Percentiles rank a stretch among this genome's conserved stretches.
phyloP scores from a whole-genome alignment of 2,113 vertebrate species.

The Psammodynastes pulverulentus region DNA sequence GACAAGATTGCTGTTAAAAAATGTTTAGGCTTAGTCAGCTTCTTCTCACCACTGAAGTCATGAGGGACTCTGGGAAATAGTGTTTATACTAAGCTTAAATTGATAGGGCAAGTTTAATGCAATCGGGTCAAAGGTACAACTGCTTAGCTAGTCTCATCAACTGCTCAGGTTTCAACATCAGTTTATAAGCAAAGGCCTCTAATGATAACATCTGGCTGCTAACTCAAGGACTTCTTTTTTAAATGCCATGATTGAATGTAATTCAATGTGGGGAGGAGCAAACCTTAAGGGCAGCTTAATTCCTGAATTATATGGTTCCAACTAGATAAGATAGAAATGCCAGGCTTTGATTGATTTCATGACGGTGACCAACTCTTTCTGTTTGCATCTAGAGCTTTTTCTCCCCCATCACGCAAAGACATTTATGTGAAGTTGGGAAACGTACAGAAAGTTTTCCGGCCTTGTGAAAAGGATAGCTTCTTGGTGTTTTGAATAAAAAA shows the following conservation, averaged over 20 bases:
- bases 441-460: background rate
- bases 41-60: slow-evolving; percentile 77
- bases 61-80: slow-evolving; percentile 80
- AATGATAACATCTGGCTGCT: slow-evolving; percentile 83
- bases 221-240: slow-evolving; percentile 68
- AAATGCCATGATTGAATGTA: slow-evolving; percentile 69
- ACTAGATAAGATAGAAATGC: slow-evolving; percentile 67
- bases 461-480: background rate
- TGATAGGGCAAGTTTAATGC: slow-evolving; percentile 86
- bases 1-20: slow-evolving; percentile 86
- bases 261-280: slow-evolving; percentile 75
- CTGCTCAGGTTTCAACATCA: slow-evolving; percentile 79
- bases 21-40: slow-evolving; percentile 82
- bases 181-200: slow-evolving; percentile 79
- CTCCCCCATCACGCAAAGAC: slow-evolving; percentile 1
- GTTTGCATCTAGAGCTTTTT: slow-evolving; percentile 45
- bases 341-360: slow-evolving; percentile 66
- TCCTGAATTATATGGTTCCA: slow-evolving; percentile 68
- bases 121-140: slow-evolving; percentile 85
- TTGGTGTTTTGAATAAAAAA: background rate
- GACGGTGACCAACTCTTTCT: slow-evolving; percentile 27
- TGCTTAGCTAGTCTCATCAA: slow-evolving; percentile 86
- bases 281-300: slow-evolving; percentile 64
- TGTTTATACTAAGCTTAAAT: slow-evolving; percentile 85
- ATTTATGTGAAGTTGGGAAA: slow-evolving; percentile 34